These are phyloP conservation scores for Orchestia grillus DNA, from an alignment of 1,140 invertebrate genomes.

Conservation along the genomic window DNA sequence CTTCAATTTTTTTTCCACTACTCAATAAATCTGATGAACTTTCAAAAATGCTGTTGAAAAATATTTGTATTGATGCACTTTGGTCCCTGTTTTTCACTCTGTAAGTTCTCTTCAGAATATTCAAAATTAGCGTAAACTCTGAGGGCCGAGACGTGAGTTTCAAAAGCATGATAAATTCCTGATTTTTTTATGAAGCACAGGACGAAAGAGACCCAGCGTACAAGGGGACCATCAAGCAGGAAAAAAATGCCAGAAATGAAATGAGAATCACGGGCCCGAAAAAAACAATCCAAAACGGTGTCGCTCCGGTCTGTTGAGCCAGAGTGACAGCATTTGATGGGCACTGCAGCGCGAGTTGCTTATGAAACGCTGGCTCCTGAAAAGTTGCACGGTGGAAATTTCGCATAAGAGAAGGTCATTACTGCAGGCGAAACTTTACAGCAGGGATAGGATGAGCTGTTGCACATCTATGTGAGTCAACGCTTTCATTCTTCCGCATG, in stretches of 20 bases:
- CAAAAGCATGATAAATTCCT: not conserved
- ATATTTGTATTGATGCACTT: not conserved
- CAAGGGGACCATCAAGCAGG: not conserved
- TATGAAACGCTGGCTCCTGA: not conserved
- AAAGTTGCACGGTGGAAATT: not conserved
- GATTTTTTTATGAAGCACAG: not conserved
- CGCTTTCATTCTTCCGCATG: too few species aligned
- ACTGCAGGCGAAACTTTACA: not conserved
- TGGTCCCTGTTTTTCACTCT: not conserved
- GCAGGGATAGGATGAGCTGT: not conserved
- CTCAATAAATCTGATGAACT: not conserved
- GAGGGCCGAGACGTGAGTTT: not conserved
- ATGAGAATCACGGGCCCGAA: not conserved
- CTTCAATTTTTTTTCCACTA: not conserved
- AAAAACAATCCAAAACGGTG: not conserved
- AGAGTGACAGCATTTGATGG: not conserved
- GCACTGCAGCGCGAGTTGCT: not conserved
- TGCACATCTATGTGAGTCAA: not conserved
- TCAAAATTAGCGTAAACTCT: not conserved
- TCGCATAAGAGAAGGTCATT: not conserved
- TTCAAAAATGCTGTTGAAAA: not conserved
- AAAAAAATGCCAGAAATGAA: not conserved
- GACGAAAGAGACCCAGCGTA: not conserved
- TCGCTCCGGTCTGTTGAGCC: not conserved
- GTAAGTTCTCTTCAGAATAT: not conserved